phyloP scores from a whole-genome alignment of 92 coral and sea anemone genomes.

The Desmophyllum pertusum region DNA sequence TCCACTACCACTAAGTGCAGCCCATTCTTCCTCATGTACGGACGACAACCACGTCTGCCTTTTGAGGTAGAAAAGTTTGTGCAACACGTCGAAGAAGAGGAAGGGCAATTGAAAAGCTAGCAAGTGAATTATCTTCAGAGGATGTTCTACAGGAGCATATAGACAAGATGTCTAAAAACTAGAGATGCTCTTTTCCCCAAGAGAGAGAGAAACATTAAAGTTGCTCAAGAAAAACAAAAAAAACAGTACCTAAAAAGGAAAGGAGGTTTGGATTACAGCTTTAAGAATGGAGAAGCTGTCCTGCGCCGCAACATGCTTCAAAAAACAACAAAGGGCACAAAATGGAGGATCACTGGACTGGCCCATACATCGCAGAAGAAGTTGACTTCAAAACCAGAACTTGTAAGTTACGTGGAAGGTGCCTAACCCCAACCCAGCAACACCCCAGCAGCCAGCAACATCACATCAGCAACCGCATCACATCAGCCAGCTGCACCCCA shows the following conservation, averaged over 20 bases:
- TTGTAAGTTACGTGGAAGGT: slow-evolving; percentile 41
- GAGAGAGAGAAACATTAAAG: slow-evolving; percentile 39
- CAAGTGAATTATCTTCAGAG: slow-evolving; percentile 10
- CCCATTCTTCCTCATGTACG: slow-evolving; percentile 62
- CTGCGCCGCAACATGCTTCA: slow-evolving; percentile 65
- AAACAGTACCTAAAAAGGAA: slow-evolving; percentile 47
- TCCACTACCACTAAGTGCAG: slow-evolving; percentile 70
- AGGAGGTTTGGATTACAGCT: slow-evolving; percentile 32
- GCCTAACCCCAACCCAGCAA: background rate
- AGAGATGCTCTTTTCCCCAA: slow-evolving; percentile 46
- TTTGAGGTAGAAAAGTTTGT: slow-evolving; percentile 55
- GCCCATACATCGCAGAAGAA: slow-evolving; percentile 48
- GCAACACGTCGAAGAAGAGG: background rate
- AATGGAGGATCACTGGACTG: slow-evolving; percentile 68
- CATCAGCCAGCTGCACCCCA: background rate
- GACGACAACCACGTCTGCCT: slow-evolving; percentile 57
- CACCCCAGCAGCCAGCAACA: background rate
- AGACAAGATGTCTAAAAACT: slow-evolving; percentile 24
- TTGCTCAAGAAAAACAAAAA: slow-evolving; percentile 70
- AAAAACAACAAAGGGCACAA: slow-evolving; percentile 59
- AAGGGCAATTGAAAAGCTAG: slow-evolving; percentile 19
- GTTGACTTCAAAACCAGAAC: slow-evolving; percentile 42
- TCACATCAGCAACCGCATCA: background rate
- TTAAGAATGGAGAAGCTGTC: slow-evolving; percentile 51
- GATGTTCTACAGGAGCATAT: slow-evolving; percentile 29